Percentiles rank a stretch among this genome's conserved stretches.
phyloP scores from a whole-genome alignment of 2,797 vertebrate species.

The Lutjanus campechanus region DNA sequence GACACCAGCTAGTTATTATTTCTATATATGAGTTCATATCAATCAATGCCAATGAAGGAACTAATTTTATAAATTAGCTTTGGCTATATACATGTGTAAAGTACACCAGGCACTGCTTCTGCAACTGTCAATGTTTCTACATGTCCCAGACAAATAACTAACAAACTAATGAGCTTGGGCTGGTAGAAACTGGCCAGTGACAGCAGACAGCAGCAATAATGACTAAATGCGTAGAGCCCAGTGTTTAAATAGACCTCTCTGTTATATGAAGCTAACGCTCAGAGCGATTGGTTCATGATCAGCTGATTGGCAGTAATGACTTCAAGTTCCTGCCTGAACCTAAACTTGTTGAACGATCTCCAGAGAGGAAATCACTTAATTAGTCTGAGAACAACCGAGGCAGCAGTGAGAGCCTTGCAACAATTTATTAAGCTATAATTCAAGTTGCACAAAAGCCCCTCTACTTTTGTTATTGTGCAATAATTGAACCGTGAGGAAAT shows the following conservation, averaged over 20 bases:
- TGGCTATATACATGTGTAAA: too few species aligned
- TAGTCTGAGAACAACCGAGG: constrained; percentile 35
- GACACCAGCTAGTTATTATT: too few species aligned
- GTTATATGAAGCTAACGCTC: background rate
- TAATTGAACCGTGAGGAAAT: constrained; percentile 54
- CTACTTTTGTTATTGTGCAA: constrained; percentile 33
- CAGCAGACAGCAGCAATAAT: background rate
- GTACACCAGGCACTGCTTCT: too few species aligned
- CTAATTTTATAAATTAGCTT: too few species aligned
- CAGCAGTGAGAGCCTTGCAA: constrained; percentile 18
- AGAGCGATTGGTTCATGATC: background rate
- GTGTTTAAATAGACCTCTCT: constrained; percentile 10
- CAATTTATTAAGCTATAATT: constrained; percentile 38
- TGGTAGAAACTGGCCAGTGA: background rate
- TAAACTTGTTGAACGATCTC: constrained; percentile 25
- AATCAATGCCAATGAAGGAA: too few species aligned
- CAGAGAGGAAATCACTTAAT: constrained; percentile 33
- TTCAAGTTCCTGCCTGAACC: constrained; percentile 1
- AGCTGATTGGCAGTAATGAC: constrained; percentile 6
- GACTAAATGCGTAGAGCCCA: background rate
- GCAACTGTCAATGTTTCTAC: too few species aligned
- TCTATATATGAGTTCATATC: too few species aligned
- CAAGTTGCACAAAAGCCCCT: constrained; percentile 31
- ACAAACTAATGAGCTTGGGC: too few species aligned
- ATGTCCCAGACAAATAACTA: too few species aligned